Percentiles rank a stretch among this genome's conserved stretches.
Conservation (phyloP, 2,113 vertebrate genomes). For the Pimephales promelas region DNA sequence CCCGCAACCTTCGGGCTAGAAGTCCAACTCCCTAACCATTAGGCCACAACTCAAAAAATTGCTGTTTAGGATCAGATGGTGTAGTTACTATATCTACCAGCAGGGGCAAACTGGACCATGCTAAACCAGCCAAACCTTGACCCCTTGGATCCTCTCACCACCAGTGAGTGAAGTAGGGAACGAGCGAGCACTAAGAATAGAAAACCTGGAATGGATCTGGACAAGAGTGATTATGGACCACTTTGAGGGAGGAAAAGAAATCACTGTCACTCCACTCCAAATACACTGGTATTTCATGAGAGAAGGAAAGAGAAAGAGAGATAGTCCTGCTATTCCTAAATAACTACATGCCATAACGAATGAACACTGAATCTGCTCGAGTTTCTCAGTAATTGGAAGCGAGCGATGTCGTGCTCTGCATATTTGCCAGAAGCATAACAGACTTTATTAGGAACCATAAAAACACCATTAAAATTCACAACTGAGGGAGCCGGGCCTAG, state of each 20-base stretch:
- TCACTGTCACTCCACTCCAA: not conserved
- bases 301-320: slow-evolving; percentile 23
- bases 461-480: slow-evolving; percentile 82
- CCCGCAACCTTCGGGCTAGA: too few species aligned
- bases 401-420: slow-evolving; percentile 76
- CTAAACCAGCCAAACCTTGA: not conserved
- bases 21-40: too few species aligned
- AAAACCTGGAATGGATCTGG: not conserved
- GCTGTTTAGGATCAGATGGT: not conserved
- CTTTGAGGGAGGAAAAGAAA: not conserved
- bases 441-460: slow-evolving; percentile 81
- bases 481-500: slow-evolving; percentile 71
- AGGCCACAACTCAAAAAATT: too few species aligned
- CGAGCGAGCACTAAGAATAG: not conserved
- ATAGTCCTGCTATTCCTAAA: slow-evolving; percentile 45
- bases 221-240: not conserved
- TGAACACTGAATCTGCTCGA: slow-evolving; percentile 66
- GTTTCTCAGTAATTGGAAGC: slow-evolving; percentile 71
- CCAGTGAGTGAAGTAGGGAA: not conserved
- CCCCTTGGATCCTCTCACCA: not conserved
- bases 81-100: not conserved
- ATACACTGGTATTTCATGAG: not conserved
- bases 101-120: not conserved
- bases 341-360: slow-evolving; percentile 47
- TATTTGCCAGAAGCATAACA: slow-evolving; percentile 78